phyloP scores from a whole-genome alignment of 2,113 vertebrate genomes.

The Myrmecophaga tridactyla region DNA sequence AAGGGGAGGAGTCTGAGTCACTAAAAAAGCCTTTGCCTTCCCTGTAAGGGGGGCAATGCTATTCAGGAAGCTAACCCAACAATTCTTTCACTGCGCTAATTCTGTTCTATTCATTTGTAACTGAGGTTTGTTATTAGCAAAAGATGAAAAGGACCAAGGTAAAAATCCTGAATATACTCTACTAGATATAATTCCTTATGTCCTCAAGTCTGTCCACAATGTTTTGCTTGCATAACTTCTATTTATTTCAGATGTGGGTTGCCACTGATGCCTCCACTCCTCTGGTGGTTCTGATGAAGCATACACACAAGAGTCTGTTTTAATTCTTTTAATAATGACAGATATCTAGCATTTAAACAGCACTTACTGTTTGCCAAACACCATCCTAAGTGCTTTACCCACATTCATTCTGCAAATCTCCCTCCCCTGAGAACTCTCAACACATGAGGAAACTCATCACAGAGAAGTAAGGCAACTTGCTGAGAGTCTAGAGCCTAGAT shows the following conservation, averaged over 20 bases:
- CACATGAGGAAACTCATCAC: neutral
- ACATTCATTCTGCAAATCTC: neutral
- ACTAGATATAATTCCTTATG: neutral
- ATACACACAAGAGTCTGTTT: neutral
- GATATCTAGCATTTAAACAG: conserved; percentile 1
- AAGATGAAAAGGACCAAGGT: neutral
- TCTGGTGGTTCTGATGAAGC: neutral
- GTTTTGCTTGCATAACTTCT: neutral
- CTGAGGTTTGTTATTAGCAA: neutral
- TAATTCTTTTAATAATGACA: neutral
- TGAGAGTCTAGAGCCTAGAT: neutral
- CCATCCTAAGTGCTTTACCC: neutral
- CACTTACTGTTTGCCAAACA: neutral
- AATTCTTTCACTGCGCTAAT: no score
- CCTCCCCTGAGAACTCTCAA: neutral
- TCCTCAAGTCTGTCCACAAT: neutral
- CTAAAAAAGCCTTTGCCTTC: no score
- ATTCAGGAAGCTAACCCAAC: no score
- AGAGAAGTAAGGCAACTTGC: neutral
- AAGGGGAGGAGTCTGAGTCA: no score
- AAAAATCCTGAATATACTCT: neutral
- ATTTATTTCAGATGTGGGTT: neutral
- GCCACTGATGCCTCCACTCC: neutral
- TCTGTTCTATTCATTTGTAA: neutral
- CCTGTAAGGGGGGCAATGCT: no score